phyloP scores from a whole-genome alignment of 2,888 invertebrate species.

The Cyclophora albipunctata region DNA sequence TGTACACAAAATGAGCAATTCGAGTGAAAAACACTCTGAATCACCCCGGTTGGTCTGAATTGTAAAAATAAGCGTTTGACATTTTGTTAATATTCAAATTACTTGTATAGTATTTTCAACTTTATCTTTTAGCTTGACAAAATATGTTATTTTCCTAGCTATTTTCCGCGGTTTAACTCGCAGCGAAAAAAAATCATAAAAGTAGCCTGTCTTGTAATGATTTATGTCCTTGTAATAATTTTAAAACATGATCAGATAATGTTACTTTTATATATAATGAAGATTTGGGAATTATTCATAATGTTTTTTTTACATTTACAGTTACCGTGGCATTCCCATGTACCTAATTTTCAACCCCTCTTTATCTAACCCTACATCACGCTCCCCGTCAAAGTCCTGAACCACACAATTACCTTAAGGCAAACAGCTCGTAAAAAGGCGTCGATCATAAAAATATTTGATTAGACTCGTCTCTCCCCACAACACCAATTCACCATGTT shows the following conservation, averaged over 20 bases:
- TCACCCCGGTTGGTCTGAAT: constrained; percentile 15
- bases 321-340: not conserved
- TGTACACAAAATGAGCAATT: constrained; percentile 38
- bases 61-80: constrained; percentile 9
- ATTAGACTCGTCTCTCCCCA: constrained; percentile 57
- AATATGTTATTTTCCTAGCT: too few relatives aligned
- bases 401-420: constrained; percentile 33
- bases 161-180: too few relatives aligned
- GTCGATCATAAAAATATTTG: constrained; percentile 75
- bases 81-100: too few relatives aligned
- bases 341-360: too few relatives aligned
- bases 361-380: too few relatives aligned
- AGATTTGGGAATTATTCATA: not conserved
- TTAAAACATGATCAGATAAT: too few relatives aligned
- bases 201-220: too few relatives aligned
- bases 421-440: constrained; percentile 63
- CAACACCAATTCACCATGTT: constrained; percentile 56
- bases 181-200: too few relatives aligned
- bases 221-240: too few relatives aligned
- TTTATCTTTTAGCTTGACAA: too few relatives aligned
- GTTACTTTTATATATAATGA: too few relatives aligned
- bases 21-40: constrained; percentile 27
- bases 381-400: constrained; percentile 4
- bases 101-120: too few relatives aligned
- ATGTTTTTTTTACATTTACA: not conserved